These are phyloP conservation scores for Scolopax mira DNA, from an alignment of 2,113 vertebrate genomes.

Conservation along the genomic window DNA sequence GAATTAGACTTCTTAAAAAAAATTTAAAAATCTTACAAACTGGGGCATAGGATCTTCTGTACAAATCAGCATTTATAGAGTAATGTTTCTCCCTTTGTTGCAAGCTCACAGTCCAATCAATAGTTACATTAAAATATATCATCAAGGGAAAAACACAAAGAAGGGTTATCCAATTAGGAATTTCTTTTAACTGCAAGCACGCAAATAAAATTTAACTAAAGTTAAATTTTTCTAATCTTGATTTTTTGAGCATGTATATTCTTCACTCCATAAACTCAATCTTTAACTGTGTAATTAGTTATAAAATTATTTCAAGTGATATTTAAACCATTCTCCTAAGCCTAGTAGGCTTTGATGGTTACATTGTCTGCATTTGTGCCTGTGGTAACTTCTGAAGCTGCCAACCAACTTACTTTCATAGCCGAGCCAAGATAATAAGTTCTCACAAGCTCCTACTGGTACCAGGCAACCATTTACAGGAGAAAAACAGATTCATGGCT, in stretches of 20 bases:
- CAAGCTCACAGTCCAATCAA: not conserved
- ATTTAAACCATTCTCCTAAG: not conserved
- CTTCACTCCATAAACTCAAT: not conserved
- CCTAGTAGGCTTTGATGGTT: not conserved
- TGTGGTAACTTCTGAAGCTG: not conserved
- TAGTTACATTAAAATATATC: not conserved
- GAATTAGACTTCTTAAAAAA: not conserved
- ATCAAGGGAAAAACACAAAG: not conserved
- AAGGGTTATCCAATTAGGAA: not conserved
- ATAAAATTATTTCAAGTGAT: not conserved
- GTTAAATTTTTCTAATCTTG: not conserved
- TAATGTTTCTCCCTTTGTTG: not conserved
- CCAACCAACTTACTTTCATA: not conserved
- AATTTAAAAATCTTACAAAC: not conserved
- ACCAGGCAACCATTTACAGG: not conserved
- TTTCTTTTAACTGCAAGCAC: not conserved
- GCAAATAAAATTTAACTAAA: not conserved
- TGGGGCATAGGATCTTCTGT: not conserved
- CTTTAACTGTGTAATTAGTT: not conserved
- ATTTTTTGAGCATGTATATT: not conserved
- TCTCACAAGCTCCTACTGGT: not conserved
- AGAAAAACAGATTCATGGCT: not conserved
- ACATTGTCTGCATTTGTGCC: not conserved
- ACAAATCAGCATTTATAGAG: not conserved
- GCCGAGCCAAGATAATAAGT: not conserved